Base-by-base conservation (phyloP, 1,140 invertebrate species). In the Aporrectodea caliginosa region DNA sequence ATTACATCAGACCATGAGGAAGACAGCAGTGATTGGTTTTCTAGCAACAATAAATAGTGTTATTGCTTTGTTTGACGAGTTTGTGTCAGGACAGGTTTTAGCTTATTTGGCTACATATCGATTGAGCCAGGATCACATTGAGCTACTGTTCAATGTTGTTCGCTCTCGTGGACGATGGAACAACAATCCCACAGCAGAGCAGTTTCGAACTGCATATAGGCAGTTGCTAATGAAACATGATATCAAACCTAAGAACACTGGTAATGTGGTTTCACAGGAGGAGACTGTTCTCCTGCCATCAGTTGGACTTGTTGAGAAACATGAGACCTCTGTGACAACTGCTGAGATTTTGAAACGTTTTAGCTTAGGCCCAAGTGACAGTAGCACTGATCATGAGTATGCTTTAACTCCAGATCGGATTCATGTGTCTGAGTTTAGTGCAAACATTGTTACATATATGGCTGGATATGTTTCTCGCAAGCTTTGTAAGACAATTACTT, bases 121-220 rank as follows among this genome's bases (percentile, higher is more conserved):
- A 82, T 76, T 88, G 2, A 84, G 83, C n/a, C 86, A 88, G 81
- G 85, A 89, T 80, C 86, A 89, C 79, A 31, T 88, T 16, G 86
- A 89, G 84, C 73, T 87, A 35, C 85, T 88, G 79, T 89, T 89
- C 78, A 78, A 82, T n/a, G 69, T 30, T 0, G 83, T 89, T n/a
- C 35, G 88, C 73, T 75, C 80, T 68, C 78, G 84, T 43, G 84
- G 84, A 31, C 85, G 87, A 1, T 84, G 81, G 77, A 88, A 87
- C 78, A 86, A 88, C 78, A 90, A 89, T 82, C 87, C 85, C 12
- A 84, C 84, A 27, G 79, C 76, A 22, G 76, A 73, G 35, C 84
- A 88, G 79, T 87, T 88, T 80, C 80, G 80, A 78, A 33, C 75
- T 74, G 83, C 82, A 16, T 81, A 58, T 22, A 58, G 43, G 22